A percentile compares a stretch with the other conserved stretches of the same genome.
Conservation (phyloP, 2,113 vertebrate species). For the Leiothrix lutea region DNA sequence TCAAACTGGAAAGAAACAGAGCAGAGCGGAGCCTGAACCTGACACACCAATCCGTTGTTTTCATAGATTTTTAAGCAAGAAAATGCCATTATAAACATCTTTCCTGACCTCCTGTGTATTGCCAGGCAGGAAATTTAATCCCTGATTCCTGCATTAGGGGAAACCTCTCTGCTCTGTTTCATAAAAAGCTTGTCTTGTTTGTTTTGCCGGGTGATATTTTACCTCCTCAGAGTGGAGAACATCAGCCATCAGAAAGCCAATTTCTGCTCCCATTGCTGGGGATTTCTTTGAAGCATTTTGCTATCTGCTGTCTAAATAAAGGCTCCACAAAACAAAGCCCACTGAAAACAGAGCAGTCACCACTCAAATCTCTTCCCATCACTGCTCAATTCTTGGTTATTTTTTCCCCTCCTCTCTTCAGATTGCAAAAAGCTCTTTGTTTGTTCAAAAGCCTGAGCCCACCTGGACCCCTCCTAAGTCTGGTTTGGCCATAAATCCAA, state of each 20-base stretch:
- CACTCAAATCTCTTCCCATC: neutral
- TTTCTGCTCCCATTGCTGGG: neutral
- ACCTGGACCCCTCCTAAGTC: neutral
- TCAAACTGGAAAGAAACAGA: conserved; percentile 41
- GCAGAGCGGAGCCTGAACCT: neutral
- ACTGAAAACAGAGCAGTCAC: neutral
- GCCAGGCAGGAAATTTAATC: conserved; percentile 24
- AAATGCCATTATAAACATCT: conserved; percentile 37
- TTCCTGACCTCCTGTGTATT: conserved; percentile 1
- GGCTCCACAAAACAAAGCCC: neutral
- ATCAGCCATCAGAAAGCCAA: neutral
- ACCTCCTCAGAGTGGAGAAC: neutral
- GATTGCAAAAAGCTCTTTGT: neutral
- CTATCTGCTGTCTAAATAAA: neutral
- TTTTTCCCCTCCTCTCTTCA: rapidly evolving
- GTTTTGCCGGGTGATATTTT: conserved; percentile 5
- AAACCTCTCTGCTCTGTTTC: neutral
- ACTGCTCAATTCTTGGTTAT: neutral
- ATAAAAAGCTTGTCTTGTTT: conserved; percentile 12
- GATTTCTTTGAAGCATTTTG: neutral
- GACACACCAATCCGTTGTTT: conserved; percentile 2
- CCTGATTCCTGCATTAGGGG: neutral
- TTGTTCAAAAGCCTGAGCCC: neutral
- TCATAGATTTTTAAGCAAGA: conserved; percentile 40
- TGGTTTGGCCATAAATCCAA: neutral